Evolutionary conservation across 2,888 invertebrate species (phyloP), one percentile per base, ranked within the genome.

Genomic region (Harpagoxenus sublaevis): DNA sequence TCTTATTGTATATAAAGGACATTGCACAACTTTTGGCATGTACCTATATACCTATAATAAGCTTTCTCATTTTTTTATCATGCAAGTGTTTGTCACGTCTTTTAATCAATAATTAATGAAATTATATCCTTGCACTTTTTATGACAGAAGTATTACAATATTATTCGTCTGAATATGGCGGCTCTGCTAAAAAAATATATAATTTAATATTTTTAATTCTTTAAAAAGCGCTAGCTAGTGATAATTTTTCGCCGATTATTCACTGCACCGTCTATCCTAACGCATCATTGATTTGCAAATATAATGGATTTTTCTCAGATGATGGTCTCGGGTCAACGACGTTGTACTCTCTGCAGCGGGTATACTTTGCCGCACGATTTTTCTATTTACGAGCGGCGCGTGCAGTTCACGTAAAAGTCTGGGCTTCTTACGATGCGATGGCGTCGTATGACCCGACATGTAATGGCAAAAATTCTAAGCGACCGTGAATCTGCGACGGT

Each of bases 391-490:
- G 57, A 79, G 71, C 48, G 12, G 23, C 23, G 48, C 45, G 57
- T 48, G 73, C 31, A 48, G 31, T 48, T 73, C 79, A 8, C 48
- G 4, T 73, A 60, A 79, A 79, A 73, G 57, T 73, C 57, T 18
- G 12, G 2, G 15, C 57, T 79, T 23, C 55, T 78, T 70, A 78
- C 15, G 42, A 12, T 1, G 31, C 15, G 42, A 12, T 1, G 31
- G 45, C 45, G 42, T 55, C 70, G 55, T 70, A 77, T 12, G 35
- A 45, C 23, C 39, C 62, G 8, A 18, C 42, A 35, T 1, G 60
- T 48, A 87, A 78, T 60, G 39, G 45, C 62, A 87, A 84, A 77
- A 84, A 87, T 87, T 78, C 65, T 45, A 18, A 45, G 55, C 55
- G 74, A 48, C 53, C 68, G 70, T 31, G 68, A 82, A 73, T 82